These are phyloP conservation scores for Rotaria magnacalcarata DNA, from an alignment of 2,888 invertebrate genomes.

Conservation along the genomic window DNA sequence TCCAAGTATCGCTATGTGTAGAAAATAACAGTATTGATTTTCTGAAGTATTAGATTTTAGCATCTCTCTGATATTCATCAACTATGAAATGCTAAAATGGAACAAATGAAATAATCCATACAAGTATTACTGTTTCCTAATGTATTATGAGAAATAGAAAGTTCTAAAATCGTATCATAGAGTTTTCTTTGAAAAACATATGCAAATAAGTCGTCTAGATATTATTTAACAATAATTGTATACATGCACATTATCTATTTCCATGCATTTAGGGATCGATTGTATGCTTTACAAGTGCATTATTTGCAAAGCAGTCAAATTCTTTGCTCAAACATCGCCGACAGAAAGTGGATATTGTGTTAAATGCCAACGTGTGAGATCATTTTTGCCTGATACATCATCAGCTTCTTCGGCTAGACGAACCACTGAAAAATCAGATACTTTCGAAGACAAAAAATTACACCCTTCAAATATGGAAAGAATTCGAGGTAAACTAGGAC, in stretches of 20 bases:
- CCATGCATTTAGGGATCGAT: neutral
- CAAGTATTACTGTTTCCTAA: too few species aligned
- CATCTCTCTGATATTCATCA: too few species aligned
- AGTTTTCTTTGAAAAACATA: too few species aligned
- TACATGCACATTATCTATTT: neutral
- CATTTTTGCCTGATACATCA: neutral
- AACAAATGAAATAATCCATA: too few species aligned
- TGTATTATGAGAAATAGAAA: too few species aligned
- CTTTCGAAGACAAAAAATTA: neutral
- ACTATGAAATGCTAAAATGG: too few species aligned
- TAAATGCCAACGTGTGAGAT: neutral
- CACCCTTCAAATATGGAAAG: neutral
- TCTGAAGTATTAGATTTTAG: too few species aligned
- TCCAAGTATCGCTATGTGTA: too few species aligned
- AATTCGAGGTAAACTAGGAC: neutral
- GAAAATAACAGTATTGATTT: too few species aligned
- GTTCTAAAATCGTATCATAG: too few species aligned
- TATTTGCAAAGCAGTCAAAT: neutral
- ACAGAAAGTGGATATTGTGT: neutral
- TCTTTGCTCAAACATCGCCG: neutral
- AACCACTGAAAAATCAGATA: neutral
- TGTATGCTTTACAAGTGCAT: neutral
- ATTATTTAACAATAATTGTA: too few species aligned
- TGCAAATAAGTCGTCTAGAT: too few species aligned
- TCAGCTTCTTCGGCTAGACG: neutral